These are phyloP conservation scores for Mionectes olivaceus DNA, from an alignment of 2,797 vertebrate genomes.

Conservation along the genomic window DNA sequence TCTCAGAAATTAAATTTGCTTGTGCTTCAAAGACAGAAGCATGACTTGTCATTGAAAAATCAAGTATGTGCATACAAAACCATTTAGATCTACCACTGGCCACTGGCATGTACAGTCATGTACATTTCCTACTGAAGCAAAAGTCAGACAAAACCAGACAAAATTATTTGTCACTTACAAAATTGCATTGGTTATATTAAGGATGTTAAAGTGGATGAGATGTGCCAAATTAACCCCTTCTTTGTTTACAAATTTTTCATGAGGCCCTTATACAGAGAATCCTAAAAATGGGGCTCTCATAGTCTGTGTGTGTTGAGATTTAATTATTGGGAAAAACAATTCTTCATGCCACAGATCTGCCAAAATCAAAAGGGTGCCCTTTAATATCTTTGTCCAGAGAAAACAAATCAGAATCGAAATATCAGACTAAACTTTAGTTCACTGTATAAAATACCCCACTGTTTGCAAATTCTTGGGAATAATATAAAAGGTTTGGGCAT, in stretches of 20 bases:
- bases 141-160: neutral
- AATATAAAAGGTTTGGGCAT: neutral
- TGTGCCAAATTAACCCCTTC: neutral
- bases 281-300: neutral
- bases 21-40: neutral
- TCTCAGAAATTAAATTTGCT: neutral
- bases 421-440: neutral
- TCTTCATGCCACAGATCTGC: neutral
- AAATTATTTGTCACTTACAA: neutral
- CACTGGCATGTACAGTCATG: accelerated
- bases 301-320: neutral
- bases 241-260: neutral
- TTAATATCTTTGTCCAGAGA: neutral
- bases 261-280: neutral
- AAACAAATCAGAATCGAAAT: neutral
- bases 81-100: neutral
- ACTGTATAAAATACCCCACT: neutral
- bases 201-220: neutral
- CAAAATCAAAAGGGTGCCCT: neutral
- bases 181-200: neutral
- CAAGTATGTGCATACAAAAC: neutral
- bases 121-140: neutral
- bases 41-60: neutral
- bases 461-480: neutral
- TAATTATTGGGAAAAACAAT: neutral